Evolutionary conservation across 2,888 invertebrate species (phyloP), one percentile per base, ranked within the genome.

Genomic region (Lasioglossum figueresi): DNA sequence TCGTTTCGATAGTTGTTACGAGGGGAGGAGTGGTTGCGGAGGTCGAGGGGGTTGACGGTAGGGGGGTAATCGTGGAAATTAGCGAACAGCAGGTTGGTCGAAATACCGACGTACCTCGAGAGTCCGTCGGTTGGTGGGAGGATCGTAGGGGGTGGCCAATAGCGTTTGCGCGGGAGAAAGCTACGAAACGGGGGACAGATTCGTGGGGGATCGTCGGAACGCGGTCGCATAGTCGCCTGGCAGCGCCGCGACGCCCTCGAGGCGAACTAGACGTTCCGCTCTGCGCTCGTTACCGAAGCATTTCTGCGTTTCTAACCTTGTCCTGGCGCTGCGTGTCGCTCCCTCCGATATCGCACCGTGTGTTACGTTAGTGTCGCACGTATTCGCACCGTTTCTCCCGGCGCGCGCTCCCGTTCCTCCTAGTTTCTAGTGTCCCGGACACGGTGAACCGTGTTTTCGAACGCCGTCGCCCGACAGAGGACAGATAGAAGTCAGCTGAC

Each of bases 231-330:
- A 85, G 91, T 91, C 90, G 91, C 89, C 84, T 84, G 89, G 85
- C 90, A 93, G 94, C 94, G 94, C 94, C 92, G 89, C 91, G 88
- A 88, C 93, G 93, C 86, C 88, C 92, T 90, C 90, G 82, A 86
- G 79, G 90, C 80, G 90, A 90, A 90, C 90, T 90, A 90, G 89
- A 89, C 88, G 84, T 73, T 68, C 79, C 72, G 71, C 52, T 84
- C 81, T 34, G 89, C 76, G 82, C 79, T 88, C 85, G 70, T 76
- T 80, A 56, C 68, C 78, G 72, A 86, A 78, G 83, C 86, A 82
- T 85, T 84, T 82, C 89, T 86, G 82, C 83, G 88, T 90, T 88
- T 87, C 90, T 91, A 89, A 89, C 89, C 91, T 90, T 83, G 80
- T 83, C 87, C 86, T 88, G 82, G 86, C 86, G 81, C 87, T 88